phyloP scores from a whole-genome alignment of 2,888 invertebrate species.

The Trachelus stipa region DNA sequence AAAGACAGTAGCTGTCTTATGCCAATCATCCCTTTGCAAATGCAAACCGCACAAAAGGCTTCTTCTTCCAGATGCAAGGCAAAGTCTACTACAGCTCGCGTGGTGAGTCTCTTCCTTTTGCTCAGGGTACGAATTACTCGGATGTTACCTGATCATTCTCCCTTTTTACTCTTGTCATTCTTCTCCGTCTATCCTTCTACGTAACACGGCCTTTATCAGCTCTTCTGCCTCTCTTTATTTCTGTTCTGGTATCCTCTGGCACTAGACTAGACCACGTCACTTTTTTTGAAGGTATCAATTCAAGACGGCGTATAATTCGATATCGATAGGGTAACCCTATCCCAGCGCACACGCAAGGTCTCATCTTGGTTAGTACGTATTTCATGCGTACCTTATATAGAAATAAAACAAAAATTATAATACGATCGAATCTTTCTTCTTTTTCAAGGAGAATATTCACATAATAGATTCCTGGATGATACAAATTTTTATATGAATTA shows the following conservation, averaged over 20 bases:
- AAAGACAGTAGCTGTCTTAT: conserved; percentile 29
- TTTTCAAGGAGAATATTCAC: too few relatives aligned
- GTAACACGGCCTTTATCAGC: background rate
- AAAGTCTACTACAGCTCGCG: conserved; percentile 6
- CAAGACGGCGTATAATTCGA: conserved; percentile 65
- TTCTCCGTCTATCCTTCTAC: conserved; percentile 3
- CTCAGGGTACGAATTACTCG: conserved; percentile 29
- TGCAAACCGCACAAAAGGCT: conserved; percentile 47
- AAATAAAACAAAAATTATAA: too few relatives aligned
- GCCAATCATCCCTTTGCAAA: conserved; percentile 39
- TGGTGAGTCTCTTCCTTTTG: conserved; percentile 23
- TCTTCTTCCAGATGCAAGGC: conserved; percentile 33
- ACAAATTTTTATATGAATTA: too few relatives aligned
- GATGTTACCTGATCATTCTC: conserved; percentile 28
- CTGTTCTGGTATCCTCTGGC: conserved; percentile 17
- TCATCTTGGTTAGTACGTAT: conserved; percentile 17
- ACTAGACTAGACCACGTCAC: conserved; percentile 39
- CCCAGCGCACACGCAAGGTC: conserved; percentile 50
- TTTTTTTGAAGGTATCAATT: conserved; percentile 57
- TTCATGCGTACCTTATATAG: background rate
- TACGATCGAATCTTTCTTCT: too few relatives aligned
- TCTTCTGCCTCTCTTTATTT: background rate
- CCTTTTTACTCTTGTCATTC: conserved; percentile 13
- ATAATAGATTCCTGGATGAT: too few relatives aligned
- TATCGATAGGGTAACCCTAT: conserved; percentile 62